phyloP scores from a whole-genome alignment of 2,113 vertebrate species.

The Tautogolabrus adspersus region DNA sequence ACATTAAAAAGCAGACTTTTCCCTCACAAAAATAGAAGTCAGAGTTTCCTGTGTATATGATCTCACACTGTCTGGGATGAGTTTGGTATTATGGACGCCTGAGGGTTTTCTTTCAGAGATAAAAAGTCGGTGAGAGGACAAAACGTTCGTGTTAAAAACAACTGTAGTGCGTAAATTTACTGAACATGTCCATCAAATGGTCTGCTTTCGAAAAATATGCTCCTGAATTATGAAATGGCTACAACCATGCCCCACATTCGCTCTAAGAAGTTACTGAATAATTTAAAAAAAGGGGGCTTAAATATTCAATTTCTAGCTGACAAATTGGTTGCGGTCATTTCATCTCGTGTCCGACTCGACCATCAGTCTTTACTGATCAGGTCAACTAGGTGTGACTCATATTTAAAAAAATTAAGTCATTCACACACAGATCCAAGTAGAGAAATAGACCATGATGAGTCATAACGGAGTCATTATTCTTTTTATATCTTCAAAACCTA shows the following conservation, averaged over 20 bases:
- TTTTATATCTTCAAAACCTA: background rate
- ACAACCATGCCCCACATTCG: background rate
- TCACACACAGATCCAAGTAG: background rate
- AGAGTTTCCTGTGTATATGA: constrained; percentile 17
- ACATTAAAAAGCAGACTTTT: constrained; percentile 33
- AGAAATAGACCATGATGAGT: constrained; percentile 2
- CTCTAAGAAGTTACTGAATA: background rate
- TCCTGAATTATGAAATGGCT: background rate
- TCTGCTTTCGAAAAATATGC: background rate
- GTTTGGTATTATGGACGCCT: constrained; percentile 11
- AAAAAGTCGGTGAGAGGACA: constrained; percentile 1
- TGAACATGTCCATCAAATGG: background rate
- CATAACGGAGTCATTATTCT: background rate
- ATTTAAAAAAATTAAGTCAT: background rate
- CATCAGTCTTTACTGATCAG: background rate
- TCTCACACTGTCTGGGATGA: constrained; percentile 36
- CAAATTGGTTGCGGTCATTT: background rate
- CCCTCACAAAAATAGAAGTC: constrained; percentile 25
- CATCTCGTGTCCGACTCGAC: background rate
- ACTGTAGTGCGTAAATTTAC: background rate
- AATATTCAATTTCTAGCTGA: background rate
- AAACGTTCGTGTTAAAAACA: constrained; percentile 20
- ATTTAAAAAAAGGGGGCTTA: too few relatives aligned
- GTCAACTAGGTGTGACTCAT: background rate
- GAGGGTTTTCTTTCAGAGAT: constrained; percentile 3